phyloP scores from a whole-genome alignment of 1,140 invertebrate genomes.

The Laupala kohalensis region DNA sequence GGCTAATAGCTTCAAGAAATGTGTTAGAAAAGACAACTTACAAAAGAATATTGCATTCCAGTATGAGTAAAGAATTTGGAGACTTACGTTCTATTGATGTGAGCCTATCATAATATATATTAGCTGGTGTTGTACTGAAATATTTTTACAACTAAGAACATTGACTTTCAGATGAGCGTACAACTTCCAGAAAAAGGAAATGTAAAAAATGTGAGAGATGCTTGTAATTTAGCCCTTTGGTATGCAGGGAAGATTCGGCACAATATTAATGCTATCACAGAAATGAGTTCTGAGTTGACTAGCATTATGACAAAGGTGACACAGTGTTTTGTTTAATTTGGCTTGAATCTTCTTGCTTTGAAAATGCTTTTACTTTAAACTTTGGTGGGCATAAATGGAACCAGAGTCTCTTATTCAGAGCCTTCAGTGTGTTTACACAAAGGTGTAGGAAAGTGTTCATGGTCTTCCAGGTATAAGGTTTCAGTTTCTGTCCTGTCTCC shows the following conservation, averaged over 20 bases:
- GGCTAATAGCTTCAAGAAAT: neutral
- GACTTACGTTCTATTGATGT: neutral
- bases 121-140: neutral
- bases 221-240: neutral
- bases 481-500: too few species aligned
- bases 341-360: too few species aligned
- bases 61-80: neutral
- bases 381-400: too few species aligned
- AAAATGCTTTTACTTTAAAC: too few species aligned
- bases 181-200: neutral
- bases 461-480: too few species aligned
- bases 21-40: neutral
- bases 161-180: neutral
- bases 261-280: neutral
- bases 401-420: too few species aligned
- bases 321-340: neutral
- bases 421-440: too few species aligned
- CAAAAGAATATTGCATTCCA: neutral
- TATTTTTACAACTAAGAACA: neutral
- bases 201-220: neutral
- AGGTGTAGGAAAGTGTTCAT: too few species aligned
- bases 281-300: neutral
- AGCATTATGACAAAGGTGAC: neutral
- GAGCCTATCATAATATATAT: neutral
- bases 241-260: neutral